phyloP scores from a whole-genome alignment of 2,888 invertebrate species.

The Rhamphomyia laevipes region DNA sequence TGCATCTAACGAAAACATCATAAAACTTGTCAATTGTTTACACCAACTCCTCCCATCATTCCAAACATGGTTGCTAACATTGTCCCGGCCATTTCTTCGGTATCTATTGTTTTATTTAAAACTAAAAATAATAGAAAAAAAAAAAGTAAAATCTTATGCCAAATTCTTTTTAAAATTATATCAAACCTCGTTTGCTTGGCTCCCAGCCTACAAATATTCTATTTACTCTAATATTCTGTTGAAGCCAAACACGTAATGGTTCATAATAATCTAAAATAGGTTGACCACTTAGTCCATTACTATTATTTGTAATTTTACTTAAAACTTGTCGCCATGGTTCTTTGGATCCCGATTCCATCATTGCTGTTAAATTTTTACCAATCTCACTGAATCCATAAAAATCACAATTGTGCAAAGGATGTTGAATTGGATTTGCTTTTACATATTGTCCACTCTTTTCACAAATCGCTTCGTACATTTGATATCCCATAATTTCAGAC shows the following conservation, averaged over 20 bases:
- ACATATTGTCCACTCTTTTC: slow-evolving; percentile 50
- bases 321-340: slow-evolving; percentile 53
- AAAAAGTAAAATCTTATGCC: too few species aligned
- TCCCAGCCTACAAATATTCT: slow-evolving; percentile 24
- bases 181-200: neutral
- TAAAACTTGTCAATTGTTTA: too few species aligned
- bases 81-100: too few species aligned
- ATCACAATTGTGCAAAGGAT: slow-evolving; percentile 53
- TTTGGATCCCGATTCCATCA: slow-evolving; percentile 43
- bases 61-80: too few species aligned
- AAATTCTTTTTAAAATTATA: too few species aligned
- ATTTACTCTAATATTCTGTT: slow-evolving; percentile 40
- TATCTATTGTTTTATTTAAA: too few species aligned
- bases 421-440: slow-evolving; percentile 39
- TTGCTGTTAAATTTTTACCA: slow-evolving; percentile 41
- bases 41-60: too few species aligned
- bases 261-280: slow-evolving; percentile 45
- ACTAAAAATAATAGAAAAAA: too few species aligned
- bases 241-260: slow-evolving; percentile 47
- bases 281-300: slow-evolving; percentile 55
- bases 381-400: slow-evolving; percentile 51
- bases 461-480: slow-evolving; percentile 51
- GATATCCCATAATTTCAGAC: slow-evolving; percentile 56
- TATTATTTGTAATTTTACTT: slow-evolving; percentile 58
- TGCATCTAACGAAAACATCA: too few species aligned